Evolutionary conservation across 2,888 invertebrate genomes (phyloP), one percentile per base, ranked within the genome.

Genomic region (Homarus gammarus): DNA sequence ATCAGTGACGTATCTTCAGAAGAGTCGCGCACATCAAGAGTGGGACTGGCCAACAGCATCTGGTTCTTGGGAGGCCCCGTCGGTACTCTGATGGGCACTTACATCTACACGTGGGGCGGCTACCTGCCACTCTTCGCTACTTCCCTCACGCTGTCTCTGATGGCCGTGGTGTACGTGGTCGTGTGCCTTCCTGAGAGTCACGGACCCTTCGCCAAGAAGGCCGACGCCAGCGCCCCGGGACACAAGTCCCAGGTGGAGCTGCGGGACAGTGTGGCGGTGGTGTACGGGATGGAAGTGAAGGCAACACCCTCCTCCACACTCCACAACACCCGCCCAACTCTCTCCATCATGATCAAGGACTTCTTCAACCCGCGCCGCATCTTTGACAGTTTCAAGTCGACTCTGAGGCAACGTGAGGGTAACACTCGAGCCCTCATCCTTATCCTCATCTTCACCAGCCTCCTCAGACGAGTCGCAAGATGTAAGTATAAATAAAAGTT

Each of bases 21-120:
- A 56, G 86, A 85, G 33, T 61, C 85, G n/a, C 61, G 92, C 6
- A 92, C 92, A 1, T 84, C 85, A 1, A 78, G 92, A 31, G 84
- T 92, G 5, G 91, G 91, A 1, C 61, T 91, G 38, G 91, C 91
- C 33, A 90, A 91, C 61, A 91, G 91, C 78, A 84, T 91, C 33
- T 91, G 87, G 87, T 91, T 91, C 77, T 68, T 91, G 27, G 91
- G 91, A 18, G 91, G 91, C 2, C 91, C 91, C 22, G 51, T 88
- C 18, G 91, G 91, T 10, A 91, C 91, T 6, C 81, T 91, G 10
- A 78, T 85, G 73, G 91, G 91, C 15, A 85, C 87, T 15, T 91
- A 88, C 68, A 85, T 91, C 31, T 91, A 88, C 82, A 82, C 64
- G 12, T 61, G 61, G 18, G 90, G 91, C 6, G 91, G 91, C 1